Evolutionary conservation across 2,797 vertebrate genomes (phyloP), one percentile per base, ranked within the genome.

Genomic region (Darevskia nairensis): DNA sequence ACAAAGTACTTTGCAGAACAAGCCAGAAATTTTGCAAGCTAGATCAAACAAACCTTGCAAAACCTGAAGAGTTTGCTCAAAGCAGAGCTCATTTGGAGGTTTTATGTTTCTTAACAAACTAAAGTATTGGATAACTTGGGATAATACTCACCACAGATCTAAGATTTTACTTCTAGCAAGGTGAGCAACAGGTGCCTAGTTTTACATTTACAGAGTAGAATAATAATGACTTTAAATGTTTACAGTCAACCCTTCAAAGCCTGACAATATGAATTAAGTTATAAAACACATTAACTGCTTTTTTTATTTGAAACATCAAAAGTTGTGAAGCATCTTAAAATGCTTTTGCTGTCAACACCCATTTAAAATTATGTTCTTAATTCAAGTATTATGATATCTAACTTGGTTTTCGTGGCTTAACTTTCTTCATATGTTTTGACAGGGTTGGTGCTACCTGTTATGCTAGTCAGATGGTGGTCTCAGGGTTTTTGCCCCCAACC

Each of bases 251-350:
- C 95, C 87, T 89, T 94, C 91, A 89, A 50, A 68, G 94, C 94
- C 94, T 95, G 93, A 66, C 88, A 91, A 55, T 55, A 88, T 90
- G 94, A 93, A 95, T 96, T 95, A 68, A 82, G 44, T 77, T 29
- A 83, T 69, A 66, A 78, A 83, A 88, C 39, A 19, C 19, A 55
- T 83, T 55, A 77, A 77, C 66, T 29, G 11, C 13, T 69, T 46
- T 41, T 59, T 44, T 50, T 74, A 46, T 72, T 72, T 71, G 68
- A 86, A 50, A 75, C 81, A 76, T 66, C 55, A 35, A 82, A n/a
- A 69, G 29, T 44, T 55, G 3, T 78, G 64, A 83, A 88, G 66
- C 23, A 69, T 77, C 80, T 39, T 82, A 76, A 76, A 74, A 81
- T 81, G 32, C 68, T 80, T 86, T 71, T 55, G 32, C 46, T 71